Evolutionary conservation across 2,888 invertebrate species (phyloP).

Genomic region (Lysandra coridon): DNA sequence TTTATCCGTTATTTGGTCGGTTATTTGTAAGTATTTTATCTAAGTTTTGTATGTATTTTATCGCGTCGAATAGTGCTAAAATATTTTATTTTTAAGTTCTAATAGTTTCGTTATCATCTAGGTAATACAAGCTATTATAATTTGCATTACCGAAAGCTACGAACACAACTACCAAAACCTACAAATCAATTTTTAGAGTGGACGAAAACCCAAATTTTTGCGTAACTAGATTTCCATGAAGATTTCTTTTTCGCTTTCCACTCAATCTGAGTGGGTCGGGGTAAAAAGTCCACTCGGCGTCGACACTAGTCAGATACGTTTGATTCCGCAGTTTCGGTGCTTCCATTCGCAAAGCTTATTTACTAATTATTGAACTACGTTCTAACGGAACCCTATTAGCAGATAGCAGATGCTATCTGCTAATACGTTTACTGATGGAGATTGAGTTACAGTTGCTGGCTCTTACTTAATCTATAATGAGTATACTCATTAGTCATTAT

Average conservation of each 20-base stretch:
- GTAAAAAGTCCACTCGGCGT: constrained; percentile 51
- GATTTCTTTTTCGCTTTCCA: constrained; percentile 41
- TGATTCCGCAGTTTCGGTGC: constrained; percentile 40
- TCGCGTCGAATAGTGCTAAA: too few relatives aligned
- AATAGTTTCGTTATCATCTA: too few relatives aligned
- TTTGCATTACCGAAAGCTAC: too few relatives aligned
- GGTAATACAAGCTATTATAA: too few relatives aligned
- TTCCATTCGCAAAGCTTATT: neutral
- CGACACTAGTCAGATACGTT: constrained; percentile 58
- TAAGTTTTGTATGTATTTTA: too few relatives aligned
- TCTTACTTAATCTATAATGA: neutral
- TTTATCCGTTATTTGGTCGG: too few relatives aligned
- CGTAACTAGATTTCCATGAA: constrained; percentile 38
- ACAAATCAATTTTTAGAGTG: neutral
- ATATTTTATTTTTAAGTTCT: too few relatives aligned
- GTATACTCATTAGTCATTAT: too few relatives aligned
- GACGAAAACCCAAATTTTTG: constrained; percentile 32
- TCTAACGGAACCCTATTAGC: neutral
- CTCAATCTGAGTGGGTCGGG: constrained; percentile 38
- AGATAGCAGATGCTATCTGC: neutral
- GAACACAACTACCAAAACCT: neutral
- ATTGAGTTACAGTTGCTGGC: neutral
- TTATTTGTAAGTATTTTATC: too few relatives aligned
- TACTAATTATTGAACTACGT: constrained; percentile 10
- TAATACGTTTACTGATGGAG: neutral